These are phyloP conservation scores for Crambe crambe DNA, from an alignment of 37 sponge, comb jelly and placozoan species.

Conservation along the genomic window DNA sequence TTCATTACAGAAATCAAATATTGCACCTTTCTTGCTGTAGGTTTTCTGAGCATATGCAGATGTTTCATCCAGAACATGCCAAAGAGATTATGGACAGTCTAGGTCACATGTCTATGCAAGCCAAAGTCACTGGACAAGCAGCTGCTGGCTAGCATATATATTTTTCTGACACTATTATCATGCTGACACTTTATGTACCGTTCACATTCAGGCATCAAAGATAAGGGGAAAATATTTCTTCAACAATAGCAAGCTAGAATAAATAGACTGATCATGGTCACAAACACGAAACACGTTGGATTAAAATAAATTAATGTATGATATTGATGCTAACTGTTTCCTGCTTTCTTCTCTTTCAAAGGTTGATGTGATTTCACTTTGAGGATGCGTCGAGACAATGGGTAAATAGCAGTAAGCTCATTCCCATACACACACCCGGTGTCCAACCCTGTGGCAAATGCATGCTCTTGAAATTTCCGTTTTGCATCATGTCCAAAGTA, in stretches of 20 bases:
- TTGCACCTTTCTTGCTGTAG: too few relatives aligned
- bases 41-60: conserved; percentile 77
- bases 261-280: too few relatives aligned
- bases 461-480: conserved; percentile 45
- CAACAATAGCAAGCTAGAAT: too few relatives aligned
- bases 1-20: not conserved
- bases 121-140: not conserved
- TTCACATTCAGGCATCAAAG: too few relatives aligned
- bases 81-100: conserved; percentile 21
- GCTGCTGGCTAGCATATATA: too few relatives aligned
- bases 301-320: too few relatives aligned
- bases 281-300: too few relatives aligned
- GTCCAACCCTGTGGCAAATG: conserved; percentile 81
- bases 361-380: conserved; percentile 11
- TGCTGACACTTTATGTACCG: too few relatives aligned
- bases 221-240: too few relatives aligned
- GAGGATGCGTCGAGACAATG: conserved; percentile 5
- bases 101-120: not conserved
- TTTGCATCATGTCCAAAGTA: conserved; percentile 89
- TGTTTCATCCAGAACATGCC: conserved; percentile 44
- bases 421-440: conserved; percentile 89
- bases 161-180: too few relatives aligned
- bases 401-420: conserved; percentile 69
- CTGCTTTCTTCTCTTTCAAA: too few relatives aligned
- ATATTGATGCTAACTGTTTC: too few relatives aligned